Evolutionary conservation across 1,140 invertebrate species (phyloP), one percentile per base, ranked within the genome.

Genomic region (Trichomalopsis sarcophagae): DNA sequence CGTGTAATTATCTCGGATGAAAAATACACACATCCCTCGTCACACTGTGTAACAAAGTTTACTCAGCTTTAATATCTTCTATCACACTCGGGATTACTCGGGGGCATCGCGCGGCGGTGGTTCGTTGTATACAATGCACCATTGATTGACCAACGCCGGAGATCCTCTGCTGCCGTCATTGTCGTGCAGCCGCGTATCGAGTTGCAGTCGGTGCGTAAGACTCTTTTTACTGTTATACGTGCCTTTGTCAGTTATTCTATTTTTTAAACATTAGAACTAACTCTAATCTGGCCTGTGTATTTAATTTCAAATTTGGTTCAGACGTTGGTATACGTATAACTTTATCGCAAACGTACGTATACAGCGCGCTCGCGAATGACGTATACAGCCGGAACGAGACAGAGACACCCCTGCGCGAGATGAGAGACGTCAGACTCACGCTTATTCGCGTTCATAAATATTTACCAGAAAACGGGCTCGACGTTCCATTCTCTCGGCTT

Each of bases 51-150:
- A 50, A 14, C 40, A 44, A 10, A 44, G 40, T 44, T 44, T 44
- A 44, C 40, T 44, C 40, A 7, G 40, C 40, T 44, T 44, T 44
- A 44, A 44, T 44, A 44, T 44, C 40, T 44, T 44, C 40, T 5
- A 2, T 40, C 40, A 9, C 40, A 44, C 40, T 44, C 87, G 85
- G 88, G 86, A 89, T 90, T 90, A 90, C 87, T 89, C 85, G 87
- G 86, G 88, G 89, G 44, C 75, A 33, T 71, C 68, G 88, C 87
- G 88, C 87, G 89, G 87, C 87, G 89, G 87, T 87, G 90, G 89
- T 90, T 91, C 89, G 88, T 90, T 91, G 89, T 88, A 88, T 89
- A 91, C 90, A 91, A 91, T 91, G 90, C 90, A 87, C 81, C 86
- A 84, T 86, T 91, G 90, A 91, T 91, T 91, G 90, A 91, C 90